Evolutionary conservation across 2,888 invertebrate species (phyloP), one percentile per base, ranked within the genome.

Genomic region (Shargacucullia verbasci): DNA sequence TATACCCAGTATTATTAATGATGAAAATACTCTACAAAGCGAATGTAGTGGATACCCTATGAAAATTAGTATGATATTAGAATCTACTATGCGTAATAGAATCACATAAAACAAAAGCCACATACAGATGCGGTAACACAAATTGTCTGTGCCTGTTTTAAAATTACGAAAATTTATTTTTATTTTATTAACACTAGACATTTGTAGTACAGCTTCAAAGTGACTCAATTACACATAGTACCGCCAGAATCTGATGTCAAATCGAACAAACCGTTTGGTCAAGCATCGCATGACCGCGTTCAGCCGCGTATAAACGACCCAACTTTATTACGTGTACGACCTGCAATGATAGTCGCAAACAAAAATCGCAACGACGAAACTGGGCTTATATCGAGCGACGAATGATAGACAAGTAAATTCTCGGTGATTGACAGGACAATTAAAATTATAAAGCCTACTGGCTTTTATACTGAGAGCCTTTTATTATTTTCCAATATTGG

Each of bases 241-340:
- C 74, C 76, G 69, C 69, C 54, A 55, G 45, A 79, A 72, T 66
- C 55, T 69, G 68, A 85, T 82, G 71, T 80, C 79, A 85, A 88
- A 87, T 82, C 80, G 81, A 87, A 91, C 91, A 91, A 91, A 91
- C 91, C 91, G 84, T 86, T 82, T 84, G 89, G 87, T 89, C 90
- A 91, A 87, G 87, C 87, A 83, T 87, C 86, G 87, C 83, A 86
- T 86, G 88, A 89, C 89, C 89, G 83, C 86, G 74, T 78, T 70
- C 76, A 76, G 76, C 76, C 85, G 81, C 85, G 79, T 80, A 76
- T 81, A 77, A 59, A 75, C 79, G 82, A 85, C 82, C 84, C 87
- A 83, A 87, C 81, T 75, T 79, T 85, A 86, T 83, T 84, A 87
- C 78, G 85, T 79, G 83, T 81, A 84, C 85, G 85, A 91, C 91